These are phyloP conservation scores for Poecilia gillii DNA, from an alignment of 2,797 vertebrate species.

Conservation along the genomic window DNA sequence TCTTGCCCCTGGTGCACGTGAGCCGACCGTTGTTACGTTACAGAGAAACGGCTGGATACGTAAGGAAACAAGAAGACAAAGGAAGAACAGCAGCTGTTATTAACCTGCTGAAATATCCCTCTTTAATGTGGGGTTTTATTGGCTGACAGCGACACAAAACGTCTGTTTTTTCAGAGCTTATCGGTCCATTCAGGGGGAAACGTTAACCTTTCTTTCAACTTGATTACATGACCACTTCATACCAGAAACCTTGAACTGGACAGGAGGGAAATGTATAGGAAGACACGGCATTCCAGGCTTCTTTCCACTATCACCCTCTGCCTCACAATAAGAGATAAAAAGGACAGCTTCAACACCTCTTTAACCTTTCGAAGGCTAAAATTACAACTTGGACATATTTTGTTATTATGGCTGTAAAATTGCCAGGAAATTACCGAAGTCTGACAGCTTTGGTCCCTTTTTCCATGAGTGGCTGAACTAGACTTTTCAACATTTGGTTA, in stretches of 20 bases:
- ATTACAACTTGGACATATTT: no score
- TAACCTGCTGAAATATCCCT: neutral
- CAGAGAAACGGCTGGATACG: neutral
- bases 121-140: neutral
- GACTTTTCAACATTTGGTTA: no score
- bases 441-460: no score
- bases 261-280: neutral
- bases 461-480: no score
- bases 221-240: constrained; percentile 1
- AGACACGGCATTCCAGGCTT: neutral
- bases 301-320: neutral
- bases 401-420: no score
- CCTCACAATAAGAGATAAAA: neutral
- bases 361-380: neutral
- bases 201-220: constrained; percentile 13
- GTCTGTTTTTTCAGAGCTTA: neutral
- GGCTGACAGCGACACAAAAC: neutral
- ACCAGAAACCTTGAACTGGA: neutral
- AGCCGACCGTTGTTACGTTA: constrained; percentile 3
- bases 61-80: no score
- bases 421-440: no score
- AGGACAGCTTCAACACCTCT: neutral
- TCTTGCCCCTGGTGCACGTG: constrained; percentile 55
- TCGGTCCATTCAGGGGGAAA: constrained; percentile 6
- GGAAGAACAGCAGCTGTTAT: no score